Conservation (phyloP, 2,797 vertebrate genomes). For the Poecilia velifera region DNA sequence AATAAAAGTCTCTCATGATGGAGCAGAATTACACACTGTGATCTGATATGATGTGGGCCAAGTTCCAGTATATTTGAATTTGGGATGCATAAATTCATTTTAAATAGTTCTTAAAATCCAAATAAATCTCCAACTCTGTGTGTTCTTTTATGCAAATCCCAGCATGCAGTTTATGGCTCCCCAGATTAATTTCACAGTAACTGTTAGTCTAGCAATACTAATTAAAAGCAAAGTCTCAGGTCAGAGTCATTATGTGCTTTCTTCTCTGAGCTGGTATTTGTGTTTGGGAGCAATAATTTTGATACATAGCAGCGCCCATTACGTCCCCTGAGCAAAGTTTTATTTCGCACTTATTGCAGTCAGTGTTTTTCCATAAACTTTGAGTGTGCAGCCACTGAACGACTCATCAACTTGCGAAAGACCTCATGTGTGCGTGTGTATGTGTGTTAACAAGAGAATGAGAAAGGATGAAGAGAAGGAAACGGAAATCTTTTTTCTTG, state of each 20-base stretch:
- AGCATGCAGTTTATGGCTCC: constrained; percentile 13
- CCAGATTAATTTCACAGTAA: constrained; percentile 45
- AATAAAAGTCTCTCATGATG: constrained; percentile 12
- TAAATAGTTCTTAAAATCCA: constrained; percentile 3
- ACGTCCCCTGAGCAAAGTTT: constrained; percentile 30
- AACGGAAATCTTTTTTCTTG: not conserved
- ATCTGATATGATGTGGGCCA: constrained; percentile 44
- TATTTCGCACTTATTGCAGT: constrained; percentile 44
- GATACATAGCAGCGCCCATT: constrained; percentile 16
- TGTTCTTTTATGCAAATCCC: constrained; percentile 16
- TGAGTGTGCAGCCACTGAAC: not conserved
- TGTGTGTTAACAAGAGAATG: not conserved
- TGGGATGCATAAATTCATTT: constrained; percentile 1
- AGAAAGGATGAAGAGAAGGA: not conserved
- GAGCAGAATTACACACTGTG: constrained; percentile 11
- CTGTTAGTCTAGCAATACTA: constrained; percentile 23
- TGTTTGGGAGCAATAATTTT: constrained; percentile 20
- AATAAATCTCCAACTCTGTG: not conserved
- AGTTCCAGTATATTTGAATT: constrained; percentile 23
- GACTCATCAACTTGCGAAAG: constrained; percentile 21
- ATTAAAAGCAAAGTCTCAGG: constrained; percentile 50
- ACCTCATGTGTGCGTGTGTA: not conserved
- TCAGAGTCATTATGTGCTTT: constrained; percentile 2
- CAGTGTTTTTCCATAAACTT: constrained; percentile 1
- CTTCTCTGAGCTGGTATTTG: constrained; percentile 13